Evolutionary conservation across 2,113 vertebrate genomes (phyloP).

Genomic region (Cavia aperea): DNA sequence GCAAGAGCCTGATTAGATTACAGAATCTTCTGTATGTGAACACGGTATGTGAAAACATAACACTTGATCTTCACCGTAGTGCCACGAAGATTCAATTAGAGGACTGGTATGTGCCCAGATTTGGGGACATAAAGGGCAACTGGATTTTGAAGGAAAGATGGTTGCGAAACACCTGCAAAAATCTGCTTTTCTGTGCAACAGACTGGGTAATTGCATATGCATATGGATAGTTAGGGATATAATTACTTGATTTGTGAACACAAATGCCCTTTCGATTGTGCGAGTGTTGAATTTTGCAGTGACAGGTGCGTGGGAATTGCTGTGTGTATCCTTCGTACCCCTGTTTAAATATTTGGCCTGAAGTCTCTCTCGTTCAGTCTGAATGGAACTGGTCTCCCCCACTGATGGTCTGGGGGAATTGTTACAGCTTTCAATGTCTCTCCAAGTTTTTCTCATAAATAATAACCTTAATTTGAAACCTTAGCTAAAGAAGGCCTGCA

Average conservation of each 20-base stretch:
- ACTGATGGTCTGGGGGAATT: constrained; percentile 47
- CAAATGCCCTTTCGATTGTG: constrained; percentile 73
- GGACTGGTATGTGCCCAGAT: constrained; percentile 69
- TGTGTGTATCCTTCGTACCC: constrained; percentile 55
- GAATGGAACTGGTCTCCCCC: not conserved
- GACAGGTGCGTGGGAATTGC: constrained; percentile 66
- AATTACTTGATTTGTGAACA: constrained; percentile 76
- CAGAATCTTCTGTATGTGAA: constrained; percentile 47
- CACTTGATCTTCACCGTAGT: constrained; percentile 64
- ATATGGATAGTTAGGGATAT: constrained; percentile 72
- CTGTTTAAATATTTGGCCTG: constrained; percentile 64
- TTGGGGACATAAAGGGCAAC: constrained; percentile 71
- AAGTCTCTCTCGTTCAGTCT: constrained; percentile 20
- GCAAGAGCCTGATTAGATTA: constrained; percentile 65
- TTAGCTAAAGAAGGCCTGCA: constrained; percentile 53
- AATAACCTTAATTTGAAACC: constrained; percentile 71
- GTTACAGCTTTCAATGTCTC: constrained; percentile 55
- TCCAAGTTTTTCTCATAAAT: constrained; percentile 68
- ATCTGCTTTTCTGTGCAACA: constrained; percentile 70
- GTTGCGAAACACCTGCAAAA: constrained; percentile 72
- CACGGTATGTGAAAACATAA: constrained; percentile 56
- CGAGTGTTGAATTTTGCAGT: constrained; percentile 61
- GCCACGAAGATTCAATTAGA: constrained; percentile 64
- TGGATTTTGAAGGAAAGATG: constrained; percentile 69
- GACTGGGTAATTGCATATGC: constrained; percentile 72